A percentile compares a stretch with the other conserved stretches of the same genome.
These are phyloP conservation scores for Phoxinus phoxinus DNA, from an alignment of 2,113 vertebrate species.

Conservation along the genomic window DNA sequence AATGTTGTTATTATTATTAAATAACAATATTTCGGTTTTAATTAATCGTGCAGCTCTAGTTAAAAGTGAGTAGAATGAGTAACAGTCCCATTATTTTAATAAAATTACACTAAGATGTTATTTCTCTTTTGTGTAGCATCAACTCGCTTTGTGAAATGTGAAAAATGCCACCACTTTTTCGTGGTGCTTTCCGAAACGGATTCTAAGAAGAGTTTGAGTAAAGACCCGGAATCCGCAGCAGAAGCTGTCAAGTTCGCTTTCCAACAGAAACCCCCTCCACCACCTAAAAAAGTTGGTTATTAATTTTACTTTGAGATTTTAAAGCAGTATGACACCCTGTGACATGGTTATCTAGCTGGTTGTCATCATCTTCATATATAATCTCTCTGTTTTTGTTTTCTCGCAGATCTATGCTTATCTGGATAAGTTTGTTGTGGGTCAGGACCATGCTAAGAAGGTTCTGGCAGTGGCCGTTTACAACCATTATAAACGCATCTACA, in stretches of 20 bases:
- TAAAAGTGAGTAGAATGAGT: no score
- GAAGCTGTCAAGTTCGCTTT: conserved; percentile 91
- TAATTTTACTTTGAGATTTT: conserved; percentile 1
- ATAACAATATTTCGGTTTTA: no score
- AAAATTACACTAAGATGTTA: neutral
- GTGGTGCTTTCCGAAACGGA: conserved; percentile 90
- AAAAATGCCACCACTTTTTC: conserved; percentile 92
- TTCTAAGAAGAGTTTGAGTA: conserved; percentile 87
- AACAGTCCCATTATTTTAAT: neutral
- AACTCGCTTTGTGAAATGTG: conserved; percentile 91
- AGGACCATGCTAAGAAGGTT: conserved; percentile 90
- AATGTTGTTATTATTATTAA: neutral
- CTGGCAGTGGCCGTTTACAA: conserved; percentile 91
- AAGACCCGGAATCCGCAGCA: conserved; percentile 86
- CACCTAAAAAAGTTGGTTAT: conserved; percentile 84
- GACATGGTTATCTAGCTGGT: neutral
- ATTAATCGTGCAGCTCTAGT: neutral
- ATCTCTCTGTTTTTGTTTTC: neutral
- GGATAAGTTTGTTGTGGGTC: conserved; percentile 91
- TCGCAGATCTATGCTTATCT: conserved; percentile 89
- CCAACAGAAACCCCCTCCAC: conserved; percentile 88
- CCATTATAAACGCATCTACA: conserved; percentile 93
- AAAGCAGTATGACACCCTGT: no score
- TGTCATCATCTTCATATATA: neutral
- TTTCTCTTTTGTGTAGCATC: conserved; percentile 75